A percentile compares a stretch with the other conserved stretches of the same genome.
Conservation (phyloP, 1,140 invertebrate species). For the Philaenus spumarius region DNA sequence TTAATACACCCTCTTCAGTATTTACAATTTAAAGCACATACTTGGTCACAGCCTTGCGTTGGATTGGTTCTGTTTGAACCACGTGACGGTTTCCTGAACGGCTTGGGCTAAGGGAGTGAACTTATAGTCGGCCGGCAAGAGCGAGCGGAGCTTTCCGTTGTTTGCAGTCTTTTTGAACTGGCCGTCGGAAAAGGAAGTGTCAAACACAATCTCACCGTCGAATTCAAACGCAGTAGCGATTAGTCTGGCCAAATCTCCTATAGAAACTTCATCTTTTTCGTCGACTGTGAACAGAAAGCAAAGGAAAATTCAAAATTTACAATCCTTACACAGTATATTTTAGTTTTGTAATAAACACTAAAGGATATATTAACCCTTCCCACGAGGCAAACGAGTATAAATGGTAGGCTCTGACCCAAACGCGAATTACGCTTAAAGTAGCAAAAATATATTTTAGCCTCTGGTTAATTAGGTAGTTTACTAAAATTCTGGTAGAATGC, state of each 20-base stretch:
- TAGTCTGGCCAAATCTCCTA: slow-evolving; percentile 71
- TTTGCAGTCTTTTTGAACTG: slow-evolving; percentile 98
- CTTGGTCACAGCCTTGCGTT: slow-evolving; percentile 52
- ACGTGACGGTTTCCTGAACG: slow-evolving; percentile 78
- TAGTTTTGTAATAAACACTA: too few relatives aligned
- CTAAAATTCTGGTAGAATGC: too few relatives aligned
- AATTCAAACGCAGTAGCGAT: slow-evolving; percentile 72
- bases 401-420: too few relatives aligned
- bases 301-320: too few relatives aligned
- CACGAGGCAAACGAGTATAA: too few relatives aligned
- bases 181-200: slow-evolving; percentile 87
- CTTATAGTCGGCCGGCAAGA: slow-evolving; percentile 70
- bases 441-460: too few relatives aligned
- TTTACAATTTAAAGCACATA: too few relatives aligned
- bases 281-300: slow-evolving; percentile 66
- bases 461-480: too few relatives aligned
- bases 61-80: slow-evolving; percentile 81
- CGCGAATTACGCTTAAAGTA: too few relatives aligned
- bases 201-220: slow-evolving; percentile 59
- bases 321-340: too few relatives aligned
- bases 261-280: slow-evolving; percentile 85
- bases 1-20: too few relatives aligned
- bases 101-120: slow-evolving; percentile 87
- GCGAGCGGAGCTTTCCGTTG: slow-evolving; percentile 78
- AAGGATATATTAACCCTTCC: too few relatives aligned